Evolutionary conservation across 1,140 invertebrate genomes (phyloP), one percentile per base, ranked within the genome.

Genomic region (Asobara japonica): DNA sequence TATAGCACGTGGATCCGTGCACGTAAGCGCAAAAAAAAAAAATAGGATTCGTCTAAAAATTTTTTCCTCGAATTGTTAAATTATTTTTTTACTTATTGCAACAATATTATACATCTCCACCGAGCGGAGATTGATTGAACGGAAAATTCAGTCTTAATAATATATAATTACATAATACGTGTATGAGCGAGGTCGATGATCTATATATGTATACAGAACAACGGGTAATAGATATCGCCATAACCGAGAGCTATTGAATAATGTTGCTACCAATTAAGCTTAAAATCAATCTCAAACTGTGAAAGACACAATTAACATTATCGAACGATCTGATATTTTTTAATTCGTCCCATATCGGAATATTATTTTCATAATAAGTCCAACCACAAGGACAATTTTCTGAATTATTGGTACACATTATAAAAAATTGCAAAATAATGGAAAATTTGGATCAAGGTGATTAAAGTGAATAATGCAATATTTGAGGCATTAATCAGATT

Each of bases 161-260:
- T n/a, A n/a, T n/a, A 36, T 18, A n/a, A 38, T 38, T 38, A 10
- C 7, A 16, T 45, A 7, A 45, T 45, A 10, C 45, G 33, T n/a
- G 45, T 65, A 65, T 45, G 36, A 66, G 45, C 18, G 65, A 45
- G 65, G 65, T 16, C 25, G 45, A 66, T 66, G 36, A 45, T 66
- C 65, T 6, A n/a, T 3, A 13, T 66, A 66, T 66, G 36, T 45
- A 41, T 66, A 20, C 13, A 66, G 38, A 66, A 27, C 65, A 45
- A 45, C 36, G 36, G 45, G 7, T 7, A 45, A 4, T 6, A 45
- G 5, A 38, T 41, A 66, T 66, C 18, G 36, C 4, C 33, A 22
- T 16, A 38, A 36, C 16, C 20, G 20, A 65, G 6, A 16, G 31
- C 31, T 31, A 65, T 65, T 65, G 62, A 65, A 65, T 62, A n/a